Evolutionary conservation across 2,113 vertebrate species (phyloP).

Genomic region (Oplegnathus fasciatus): DNA sequence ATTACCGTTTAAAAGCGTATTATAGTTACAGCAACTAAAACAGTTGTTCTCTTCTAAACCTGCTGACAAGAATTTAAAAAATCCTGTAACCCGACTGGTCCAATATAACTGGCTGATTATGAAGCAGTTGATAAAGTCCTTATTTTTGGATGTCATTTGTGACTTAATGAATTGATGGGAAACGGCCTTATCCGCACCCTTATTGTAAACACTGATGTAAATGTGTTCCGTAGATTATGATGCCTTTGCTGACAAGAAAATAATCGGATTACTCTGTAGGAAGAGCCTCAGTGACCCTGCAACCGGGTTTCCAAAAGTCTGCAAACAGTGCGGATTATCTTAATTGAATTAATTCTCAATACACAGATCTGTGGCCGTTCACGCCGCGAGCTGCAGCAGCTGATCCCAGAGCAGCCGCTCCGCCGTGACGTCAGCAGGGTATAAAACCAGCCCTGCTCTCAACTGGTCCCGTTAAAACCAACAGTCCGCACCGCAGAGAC

Average conservation of each 20-base stretch:
- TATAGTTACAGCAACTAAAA: background rate
- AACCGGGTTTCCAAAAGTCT: constrained; percentile 71
- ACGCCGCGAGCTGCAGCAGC: constrained; percentile 69
- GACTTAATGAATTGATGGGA: background rate
- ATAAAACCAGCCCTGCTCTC: constrained; percentile 90
- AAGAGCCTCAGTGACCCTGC: constrained; percentile 64
- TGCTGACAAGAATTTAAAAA: background rate
- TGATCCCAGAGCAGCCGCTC: constrained; percentile 78
- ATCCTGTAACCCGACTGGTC: too few species aligned
- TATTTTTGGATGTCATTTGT: background rate
- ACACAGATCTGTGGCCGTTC: constrained; percentile 85
- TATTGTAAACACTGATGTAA: constrained; percentile 18
- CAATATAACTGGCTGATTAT: background rate
- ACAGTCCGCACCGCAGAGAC: constrained; percentile 9
- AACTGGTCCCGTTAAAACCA: constrained; percentile 77
- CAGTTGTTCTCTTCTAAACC: background rate
- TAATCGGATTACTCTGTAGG: constrained; percentile 90
- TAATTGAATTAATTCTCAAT: constrained; percentile 97
- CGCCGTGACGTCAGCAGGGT: constrained; percentile 93
- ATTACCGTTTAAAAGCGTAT: background rate
- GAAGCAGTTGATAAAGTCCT: background rate
- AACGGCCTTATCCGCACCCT: constrained; percentile 33
- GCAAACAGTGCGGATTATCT: constrained; percentile 90
- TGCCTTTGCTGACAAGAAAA: constrained; percentile 83
- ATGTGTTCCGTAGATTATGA: constrained; percentile 60